These are phyloP conservation scores for Diorhabda carinulata DNA, from an alignment of 1,140 invertebrate species.

Conservation along the genomic window DNA sequence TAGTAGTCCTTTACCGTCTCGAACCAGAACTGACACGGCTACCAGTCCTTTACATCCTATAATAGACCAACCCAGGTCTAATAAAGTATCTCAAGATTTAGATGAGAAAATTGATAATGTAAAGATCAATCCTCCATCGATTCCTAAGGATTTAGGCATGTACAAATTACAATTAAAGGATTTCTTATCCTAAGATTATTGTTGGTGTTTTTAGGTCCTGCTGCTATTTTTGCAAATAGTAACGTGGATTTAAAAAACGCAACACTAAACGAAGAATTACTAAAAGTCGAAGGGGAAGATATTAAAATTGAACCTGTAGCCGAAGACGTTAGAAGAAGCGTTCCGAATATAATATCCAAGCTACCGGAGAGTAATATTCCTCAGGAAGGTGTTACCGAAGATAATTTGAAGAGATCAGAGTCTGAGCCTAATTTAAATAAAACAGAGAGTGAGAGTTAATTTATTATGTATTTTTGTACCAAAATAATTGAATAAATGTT, in stretches of 20 bases:
- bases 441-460: slow-evolving; percentile 10
- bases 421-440: slow-evolving; percentile 40
- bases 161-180: neutral
- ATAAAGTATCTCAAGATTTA: neutral
- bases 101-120: neutral
- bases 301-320: slow-evolving; percentile 50
- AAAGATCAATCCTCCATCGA: neutral
- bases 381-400: slow-evolving; percentile 25
- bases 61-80: slow-evolving; percentile 28
- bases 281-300: slow-evolving; percentile 50
- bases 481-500: neutral
- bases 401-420: slow-evolving; percentile 41
- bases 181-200: neutral
- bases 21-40: slow-evolving; percentile 38
- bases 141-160: neutral
- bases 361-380: slow-evolving; percentile 42
- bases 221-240: slow-evolving; percentile 83
- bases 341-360: slow-evolving; percentile 44
- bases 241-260: slow-evolving; percentile 80
- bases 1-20: slow-evolving; percentile 29
- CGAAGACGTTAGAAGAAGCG: slow-evolving; percentile 40
- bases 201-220: slow-evolving; percentile 51
- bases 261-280: slow-evolving; percentile 68
- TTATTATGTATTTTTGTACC: neutral
- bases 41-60: slow-evolving; percentile 48